Evolutionary conservation across 2,797 vertebrate genomes (phyloP).

Genomic region (Merluccius polli): DNA sequence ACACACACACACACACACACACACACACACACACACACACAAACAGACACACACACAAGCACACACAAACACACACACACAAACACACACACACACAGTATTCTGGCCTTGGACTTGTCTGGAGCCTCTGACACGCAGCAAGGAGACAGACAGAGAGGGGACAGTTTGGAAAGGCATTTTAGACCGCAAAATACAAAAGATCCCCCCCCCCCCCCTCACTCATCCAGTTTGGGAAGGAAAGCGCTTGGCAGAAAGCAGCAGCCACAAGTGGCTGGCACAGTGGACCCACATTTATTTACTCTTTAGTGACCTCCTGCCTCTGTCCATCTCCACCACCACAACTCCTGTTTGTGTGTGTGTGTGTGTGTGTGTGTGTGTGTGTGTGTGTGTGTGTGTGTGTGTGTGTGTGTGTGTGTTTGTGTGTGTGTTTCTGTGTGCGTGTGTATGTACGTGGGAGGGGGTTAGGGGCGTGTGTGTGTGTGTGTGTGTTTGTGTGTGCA

Average conservation of each 20-base stretch:
- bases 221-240: neutral
- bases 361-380: too few relatives aligned
- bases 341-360: too few relatives aligned
- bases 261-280: neutral
- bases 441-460: neutral
- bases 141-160: constrained; percentile 52
- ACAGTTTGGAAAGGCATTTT: constrained; percentile 40
- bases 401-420: too few relatives aligned
- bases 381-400: too few relatives aligned
- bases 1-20: constrained; percentile 11
- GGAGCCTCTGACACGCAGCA: constrained; percentile 53
- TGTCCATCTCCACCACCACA: too few relatives aligned
- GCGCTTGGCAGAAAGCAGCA: neutral
- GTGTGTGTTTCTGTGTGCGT: neutral
- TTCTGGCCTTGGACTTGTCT: constrained; percentile 57
- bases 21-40: constrained; percentile 12
- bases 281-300: neutral
- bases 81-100: constrained; percentile 1
- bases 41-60: constrained; percentile 20
- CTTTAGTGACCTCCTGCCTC: neutral
- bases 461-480: neutral
- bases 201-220: constrained; percentile 18
- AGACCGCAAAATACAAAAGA: neutral
- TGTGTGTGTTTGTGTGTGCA: neutral
- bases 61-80: constrained; percentile 4